These are phyloP conservation scores for Dicyrtoma fusca DNA, from an alignment of 2,888 invertebrate genomes.

Conservation along the genomic window DNA sequence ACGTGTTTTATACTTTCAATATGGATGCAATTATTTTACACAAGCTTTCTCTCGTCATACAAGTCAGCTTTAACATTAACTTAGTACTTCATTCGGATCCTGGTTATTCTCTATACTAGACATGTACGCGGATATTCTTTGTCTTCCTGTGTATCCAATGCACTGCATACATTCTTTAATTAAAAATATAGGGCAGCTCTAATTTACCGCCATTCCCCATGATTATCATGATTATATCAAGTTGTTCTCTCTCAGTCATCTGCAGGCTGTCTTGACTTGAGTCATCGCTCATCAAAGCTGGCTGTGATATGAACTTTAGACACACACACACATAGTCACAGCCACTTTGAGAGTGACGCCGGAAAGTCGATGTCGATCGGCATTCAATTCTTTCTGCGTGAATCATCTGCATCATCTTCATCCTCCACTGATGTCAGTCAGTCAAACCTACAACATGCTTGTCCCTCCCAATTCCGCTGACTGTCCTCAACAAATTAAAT, in stretches of 20 bases:
- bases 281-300: conserved; percentile 94
- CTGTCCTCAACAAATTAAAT: no score
- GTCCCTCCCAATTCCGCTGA: no score
- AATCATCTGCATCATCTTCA: neutral
- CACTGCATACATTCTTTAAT: neutral
- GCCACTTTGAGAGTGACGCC: conserved; percentile 81
- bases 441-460: no score
- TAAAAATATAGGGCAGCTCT: neutral
- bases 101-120: no score
- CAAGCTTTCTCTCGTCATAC: no score
- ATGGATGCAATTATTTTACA: conserved; percentile 16
- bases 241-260: neutral
- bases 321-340: conserved; percentile 71
- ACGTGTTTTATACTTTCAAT: conserved; percentile 11
- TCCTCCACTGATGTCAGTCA: no score
- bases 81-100: no score
- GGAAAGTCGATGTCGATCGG: conserved; percentile 37
- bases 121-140: no score
- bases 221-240: no score
- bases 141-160: no score
- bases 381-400: neutral
- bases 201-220: neutral
- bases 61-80: no score
- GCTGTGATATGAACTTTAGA: conserved; percentile 82
- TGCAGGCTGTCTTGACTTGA: conserved; percentile 36